Conservation (phyloP, 53 echinoderm and acorn worm species). For the Antedon mediterranea region DNA sequence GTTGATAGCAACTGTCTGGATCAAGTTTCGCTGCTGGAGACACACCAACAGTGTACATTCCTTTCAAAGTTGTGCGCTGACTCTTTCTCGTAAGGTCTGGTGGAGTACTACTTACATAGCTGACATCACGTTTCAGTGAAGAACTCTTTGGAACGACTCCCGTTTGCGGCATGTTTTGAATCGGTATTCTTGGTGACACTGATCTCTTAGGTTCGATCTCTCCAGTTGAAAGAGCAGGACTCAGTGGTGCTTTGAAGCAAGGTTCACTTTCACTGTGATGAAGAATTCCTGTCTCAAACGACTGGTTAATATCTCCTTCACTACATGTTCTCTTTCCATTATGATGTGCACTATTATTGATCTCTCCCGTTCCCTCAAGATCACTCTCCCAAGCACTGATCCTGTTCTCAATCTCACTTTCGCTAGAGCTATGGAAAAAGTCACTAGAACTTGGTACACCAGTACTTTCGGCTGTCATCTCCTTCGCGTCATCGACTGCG, state of each 20-base stretch:
- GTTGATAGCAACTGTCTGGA: slow-evolving; percentile 30
- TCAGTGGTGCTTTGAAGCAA: slow-evolving; percentile 4
- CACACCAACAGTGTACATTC: background rate
- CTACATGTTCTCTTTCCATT: slow-evolving; percentile 2
- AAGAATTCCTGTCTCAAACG: background rate
- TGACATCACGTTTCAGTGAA: slow-evolving; percentile 51
- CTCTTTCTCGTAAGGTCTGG: slow-evolving; percentile 49
- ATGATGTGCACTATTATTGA: slow-evolving; percentile 1
- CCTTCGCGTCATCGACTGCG: background rate
- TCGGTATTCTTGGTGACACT: slow-evolving; percentile 3
- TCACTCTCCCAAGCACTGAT: slow-evolving; percentile 52
- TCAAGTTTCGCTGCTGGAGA: slow-evolving; percentile 2
- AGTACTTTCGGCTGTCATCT: slow-evolving; percentile 2
- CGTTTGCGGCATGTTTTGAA: slow-evolving; percentile 7
- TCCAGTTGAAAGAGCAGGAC: background rate
- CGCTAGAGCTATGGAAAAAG: slow-evolving; percentile 32
- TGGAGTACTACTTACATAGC: slow-evolving; percentile 52
- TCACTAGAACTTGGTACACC: slow-evolving; percentile 4
- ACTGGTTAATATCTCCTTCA: background rate
- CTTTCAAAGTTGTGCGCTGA: slow-evolving; percentile 29
- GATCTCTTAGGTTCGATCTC: background rate
- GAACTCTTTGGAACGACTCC: slow-evolving; percentile 12
- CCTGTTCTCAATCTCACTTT: slow-evolving; percentile 48
- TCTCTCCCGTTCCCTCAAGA: slow-evolving; percentile 39
- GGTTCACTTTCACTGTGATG: slow-evolving; percentile 34